A percentile compares a stretch with the other conserved stretches of the same genome.
Conservation (phyloP, 2,113 vertebrate species). For the Xiphophorus hellerii region DNA sequence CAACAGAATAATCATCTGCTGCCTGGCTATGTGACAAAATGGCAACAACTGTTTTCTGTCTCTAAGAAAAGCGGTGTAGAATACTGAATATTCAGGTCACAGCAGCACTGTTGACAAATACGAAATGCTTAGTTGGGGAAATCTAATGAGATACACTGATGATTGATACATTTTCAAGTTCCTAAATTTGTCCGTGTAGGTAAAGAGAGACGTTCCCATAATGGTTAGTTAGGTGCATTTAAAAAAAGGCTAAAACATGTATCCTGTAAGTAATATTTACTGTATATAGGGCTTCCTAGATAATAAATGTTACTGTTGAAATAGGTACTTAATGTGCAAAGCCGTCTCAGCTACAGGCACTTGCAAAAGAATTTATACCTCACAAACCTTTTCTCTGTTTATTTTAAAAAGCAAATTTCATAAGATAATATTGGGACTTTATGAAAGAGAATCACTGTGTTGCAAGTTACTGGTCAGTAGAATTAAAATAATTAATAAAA, state of each 20-base stretch:
- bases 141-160: background rate
- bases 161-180: background rate
- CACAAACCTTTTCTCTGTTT: too few relatives aligned
- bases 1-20: background rate
- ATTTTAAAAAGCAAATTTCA: too few relatives aligned
- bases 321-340: too few relatives aligned
- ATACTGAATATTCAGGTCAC: background rate
- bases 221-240: background rate
- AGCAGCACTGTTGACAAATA: background rate
- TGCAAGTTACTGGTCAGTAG: too few relatives aligned
- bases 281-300: too few relatives aligned
- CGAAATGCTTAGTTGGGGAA: background rate
- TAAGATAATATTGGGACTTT: too few relatives aligned
- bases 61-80: background rate
- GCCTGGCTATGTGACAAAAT: background rate
- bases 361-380: too few relatives aligned
- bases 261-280: background rate
- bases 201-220: background rate
- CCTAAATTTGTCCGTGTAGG: too few relatives aligned
- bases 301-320: too few relatives aligned
- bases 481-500: too few relatives aligned
- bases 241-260: background rate
- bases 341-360: too few relatives aligned
- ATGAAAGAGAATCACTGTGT: too few relatives aligned
- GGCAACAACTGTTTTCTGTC: background rate